Evolutionary conservation across 2,113 vertebrate species (phyloP).

Genomic region (Tachycineta bicolor): DNA sequence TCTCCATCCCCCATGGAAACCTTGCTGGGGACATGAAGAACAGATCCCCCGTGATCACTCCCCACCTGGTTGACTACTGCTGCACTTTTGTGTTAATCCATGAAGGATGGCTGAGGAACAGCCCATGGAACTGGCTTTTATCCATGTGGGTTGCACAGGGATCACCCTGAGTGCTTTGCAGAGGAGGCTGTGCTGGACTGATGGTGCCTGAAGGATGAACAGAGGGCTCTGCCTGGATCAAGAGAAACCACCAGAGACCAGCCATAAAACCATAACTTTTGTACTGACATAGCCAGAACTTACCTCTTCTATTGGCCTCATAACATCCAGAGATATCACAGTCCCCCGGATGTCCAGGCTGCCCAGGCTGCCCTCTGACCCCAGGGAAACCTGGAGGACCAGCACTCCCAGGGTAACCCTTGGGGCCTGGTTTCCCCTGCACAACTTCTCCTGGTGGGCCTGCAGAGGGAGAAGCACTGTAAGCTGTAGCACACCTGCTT

Average conservation of each 20-base stretch:
- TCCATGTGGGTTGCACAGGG: accelerated
- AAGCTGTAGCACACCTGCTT: neutral
- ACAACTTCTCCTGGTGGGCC: conserved; percentile 81
- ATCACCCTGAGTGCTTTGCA: neutral
- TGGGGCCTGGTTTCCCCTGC: conserved; percentile 74
- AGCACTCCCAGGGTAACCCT: conserved; percentile 75
- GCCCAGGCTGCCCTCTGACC: conserved; percentile 76
- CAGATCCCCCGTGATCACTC: neutral
- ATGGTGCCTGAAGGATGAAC: neutral
- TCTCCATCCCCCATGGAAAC: neutral
- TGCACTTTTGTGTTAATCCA: neutral
- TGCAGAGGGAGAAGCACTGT: conserved; percentile 43
- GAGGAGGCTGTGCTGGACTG: neutral
- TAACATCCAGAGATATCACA: conserved; percentile 84
- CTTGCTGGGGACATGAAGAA: neutral
- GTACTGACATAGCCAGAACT: neutral
- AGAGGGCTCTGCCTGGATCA: neutral
- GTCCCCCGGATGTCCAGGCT: conserved; percentile 77
- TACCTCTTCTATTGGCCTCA: conserved; percentile 37
- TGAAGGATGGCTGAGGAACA: neutral
- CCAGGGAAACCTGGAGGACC: conserved; percentile 76
- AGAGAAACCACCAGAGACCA: neutral
- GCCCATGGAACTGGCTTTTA: neutral
- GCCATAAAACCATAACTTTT: neutral
- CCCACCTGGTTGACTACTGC: neutral